These are phyloP conservation scores for Asobara japonica DNA, from an alignment of 1,140 invertebrate species.

Conservation along the genomic window DNA sequence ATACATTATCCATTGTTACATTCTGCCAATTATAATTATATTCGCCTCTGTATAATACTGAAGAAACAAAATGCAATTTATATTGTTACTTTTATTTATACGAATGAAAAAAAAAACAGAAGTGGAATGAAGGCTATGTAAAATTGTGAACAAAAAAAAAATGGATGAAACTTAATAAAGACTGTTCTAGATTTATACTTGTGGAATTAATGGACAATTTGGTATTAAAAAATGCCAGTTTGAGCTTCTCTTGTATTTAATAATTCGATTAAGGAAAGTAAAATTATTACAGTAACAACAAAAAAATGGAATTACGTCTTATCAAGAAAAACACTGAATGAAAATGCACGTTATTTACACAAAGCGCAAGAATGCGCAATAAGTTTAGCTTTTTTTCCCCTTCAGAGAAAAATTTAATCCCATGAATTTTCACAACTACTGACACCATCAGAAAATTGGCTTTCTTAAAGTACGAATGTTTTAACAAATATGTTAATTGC, in stretches of 20 bases:
- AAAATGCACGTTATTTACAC: slow-evolving; percentile 12
- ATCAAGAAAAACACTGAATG: background rate
- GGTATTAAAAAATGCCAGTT: background rate
- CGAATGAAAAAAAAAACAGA: slow-evolving; percentile 37
- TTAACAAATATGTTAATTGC: background rate
- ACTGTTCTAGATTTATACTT: slow-evolving; percentile 54
- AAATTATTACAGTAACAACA: background rate
- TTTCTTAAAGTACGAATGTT: background rate
- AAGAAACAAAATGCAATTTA: slow-evolving; percentile 54
- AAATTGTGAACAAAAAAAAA: slow-evolving; percentile 50
- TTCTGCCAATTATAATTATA: slow-evolving; percentile 52
- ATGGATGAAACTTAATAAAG: slow-evolving; percentile 57
- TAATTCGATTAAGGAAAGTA: background rate
- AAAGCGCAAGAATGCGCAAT: background rate
- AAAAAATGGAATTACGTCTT: background rate
- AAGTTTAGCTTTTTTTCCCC: background rate
- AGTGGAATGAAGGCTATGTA: slow-evolving; percentile 45
- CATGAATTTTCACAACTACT: background rate
- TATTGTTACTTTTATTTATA: slow-evolving; percentile 61
- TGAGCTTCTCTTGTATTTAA: background rate
- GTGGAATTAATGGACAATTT: background rate
- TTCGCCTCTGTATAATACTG: slow-evolving; percentile 52
- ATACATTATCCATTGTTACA: slow-evolving; percentile 55
- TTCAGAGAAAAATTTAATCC: background rate
- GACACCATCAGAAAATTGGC: background rate